These are phyloP conservation scores for Eupithecia inturbata DNA, from an alignment of 2,888 invertebrate species.

Conservation along the genomic window DNA sequence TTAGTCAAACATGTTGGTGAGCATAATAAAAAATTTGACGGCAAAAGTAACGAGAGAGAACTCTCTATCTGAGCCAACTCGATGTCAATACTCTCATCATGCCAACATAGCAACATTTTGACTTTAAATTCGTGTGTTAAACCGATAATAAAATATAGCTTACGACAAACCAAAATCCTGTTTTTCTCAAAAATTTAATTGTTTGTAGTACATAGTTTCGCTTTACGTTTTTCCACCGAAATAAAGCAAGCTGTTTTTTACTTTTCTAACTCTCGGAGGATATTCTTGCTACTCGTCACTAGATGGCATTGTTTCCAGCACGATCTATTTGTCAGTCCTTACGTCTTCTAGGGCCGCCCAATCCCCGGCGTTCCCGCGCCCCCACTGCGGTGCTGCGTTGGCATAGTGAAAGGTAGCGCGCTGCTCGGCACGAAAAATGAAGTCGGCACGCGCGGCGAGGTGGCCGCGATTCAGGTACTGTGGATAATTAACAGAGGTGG, in stretches of 20 bases:
- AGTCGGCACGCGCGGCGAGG: constrained; percentile 70
- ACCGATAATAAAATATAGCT: background rate
- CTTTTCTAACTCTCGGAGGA: background rate
- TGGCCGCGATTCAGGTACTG: constrained; percentile 73
- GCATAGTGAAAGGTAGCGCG: constrained; percentile 71
- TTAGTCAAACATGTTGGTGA: background rate
- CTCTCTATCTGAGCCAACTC: background rate
- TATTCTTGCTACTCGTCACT: background rate
- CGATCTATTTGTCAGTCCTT: background rate
- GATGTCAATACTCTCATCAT: background rate
- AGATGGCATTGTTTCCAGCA: background rate
- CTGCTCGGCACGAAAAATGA: constrained; percentile 55
- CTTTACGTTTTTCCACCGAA: background rate
- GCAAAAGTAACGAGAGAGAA: background rate
- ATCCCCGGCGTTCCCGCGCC: constrained; percentile 69
- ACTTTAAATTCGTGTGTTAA: background rate
- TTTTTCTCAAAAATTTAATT: background rate
- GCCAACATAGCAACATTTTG: background rate
- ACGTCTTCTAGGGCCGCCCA: constrained; percentile 79
- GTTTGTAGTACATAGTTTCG: background rate
- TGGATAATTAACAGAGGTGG: background rate
- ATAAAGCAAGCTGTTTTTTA: background rate
- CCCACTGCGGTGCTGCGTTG: constrained; percentile 75
- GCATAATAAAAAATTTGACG: background rate
- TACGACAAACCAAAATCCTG: background rate